These are phyloP conservation scores for Molossus alvarezi DNA, from an alignment of 2,797 vertebrate genomes.

Conservation along the genomic window DNA sequence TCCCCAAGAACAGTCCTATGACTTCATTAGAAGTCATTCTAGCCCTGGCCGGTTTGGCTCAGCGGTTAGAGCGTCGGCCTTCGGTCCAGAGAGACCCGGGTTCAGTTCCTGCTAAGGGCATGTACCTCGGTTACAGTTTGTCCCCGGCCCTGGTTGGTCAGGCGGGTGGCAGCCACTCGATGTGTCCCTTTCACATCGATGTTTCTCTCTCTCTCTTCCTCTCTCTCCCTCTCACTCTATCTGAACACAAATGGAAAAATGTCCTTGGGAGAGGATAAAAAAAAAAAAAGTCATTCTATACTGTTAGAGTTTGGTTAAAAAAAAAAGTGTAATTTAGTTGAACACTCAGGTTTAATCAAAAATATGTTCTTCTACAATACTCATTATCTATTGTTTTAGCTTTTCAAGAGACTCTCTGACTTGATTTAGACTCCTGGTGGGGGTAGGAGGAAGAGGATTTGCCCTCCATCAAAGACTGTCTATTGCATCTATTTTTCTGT, in stretches of 20 bases:
- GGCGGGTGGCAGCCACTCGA: too few relatives aligned
- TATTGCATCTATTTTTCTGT: background rate
- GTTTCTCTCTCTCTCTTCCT: too few relatives aligned
- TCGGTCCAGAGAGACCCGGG: too few relatives aligned
- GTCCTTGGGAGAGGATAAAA: too few relatives aligned
- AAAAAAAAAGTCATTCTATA: background rate
- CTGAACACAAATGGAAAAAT: too few relatives aligned
- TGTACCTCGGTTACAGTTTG: too few relatives aligned
- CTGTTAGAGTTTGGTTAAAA: conserved; percentile 50
- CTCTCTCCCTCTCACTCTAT: too few relatives aligned
- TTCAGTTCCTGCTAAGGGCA: too few relatives aligned
- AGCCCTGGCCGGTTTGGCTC: background rate
- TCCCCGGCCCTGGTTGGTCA: too few relatives aligned
- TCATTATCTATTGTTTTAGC: background rate
- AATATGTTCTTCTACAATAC: background rate
- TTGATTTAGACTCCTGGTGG: background rate
- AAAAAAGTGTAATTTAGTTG: conserved; percentile 15
- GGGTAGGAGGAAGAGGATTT: background rate
- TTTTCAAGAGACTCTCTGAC: background rate
- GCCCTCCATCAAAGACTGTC: background rate
- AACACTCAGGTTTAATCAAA: conserved; percentile 57
- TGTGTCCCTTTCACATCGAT: too few relatives aligned
- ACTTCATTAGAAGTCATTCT: background rate
- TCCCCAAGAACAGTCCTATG: background rate
- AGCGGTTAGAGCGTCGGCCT: too few relatives aligned